Base-by-base conservation (phyloP, 2,797 vertebrate species). In the Varecia variegata region DNA sequence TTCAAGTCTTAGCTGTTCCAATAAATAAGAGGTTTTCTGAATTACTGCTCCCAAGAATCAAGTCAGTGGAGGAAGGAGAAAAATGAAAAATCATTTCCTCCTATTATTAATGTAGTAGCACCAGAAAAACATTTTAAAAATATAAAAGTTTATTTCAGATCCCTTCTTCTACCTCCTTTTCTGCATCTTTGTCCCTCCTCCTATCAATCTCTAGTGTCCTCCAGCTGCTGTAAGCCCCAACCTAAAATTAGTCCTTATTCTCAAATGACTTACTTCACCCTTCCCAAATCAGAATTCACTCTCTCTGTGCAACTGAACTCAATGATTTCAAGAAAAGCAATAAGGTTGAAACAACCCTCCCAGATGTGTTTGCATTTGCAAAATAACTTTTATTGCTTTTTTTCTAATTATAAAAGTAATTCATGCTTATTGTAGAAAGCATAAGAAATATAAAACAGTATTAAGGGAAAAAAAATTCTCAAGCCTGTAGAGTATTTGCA, bases 391-490 rank as follows among this genome's bases (percentile, higher is more conserved):
- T 92, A 92, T 94, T 97, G 87, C 58, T 88, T 96, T 93, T 58
- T 77, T 88, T 77, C 77, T 94, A 95, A 92, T 95, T 92, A 95
- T 65, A 88, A 97, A 97, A 92, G 87, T 90, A 97, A 95, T 40
- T 88, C 88, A 92, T 43, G 62, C 32, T 95, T 95, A 90, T 84
- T 94, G 40, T 58, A 62, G 76, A 80, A 94, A 96, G 84, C 70
- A 77, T 71, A 73, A 38, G 27, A 96, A 93, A 93, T 96, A 95
- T 32, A 96, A 92, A 93, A 38, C 14, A 73, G 15, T n/a, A 82
- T 62, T 84, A 90, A 94, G 30, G 73, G 45, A 27, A 70, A 88
- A 89, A 14, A 32, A 90, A 40, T 90, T 62, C 21, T 83, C 47
- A 62, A 81, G 62, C 27, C 71, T 68, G 58, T 67, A 71, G 70